Percentiles rank a stretch among this genome's conserved stretches.
Evolutionary conservation across 2,797 vertebrate species (phyloP).

Genomic region (Hylomyscus alleni): DNA sequence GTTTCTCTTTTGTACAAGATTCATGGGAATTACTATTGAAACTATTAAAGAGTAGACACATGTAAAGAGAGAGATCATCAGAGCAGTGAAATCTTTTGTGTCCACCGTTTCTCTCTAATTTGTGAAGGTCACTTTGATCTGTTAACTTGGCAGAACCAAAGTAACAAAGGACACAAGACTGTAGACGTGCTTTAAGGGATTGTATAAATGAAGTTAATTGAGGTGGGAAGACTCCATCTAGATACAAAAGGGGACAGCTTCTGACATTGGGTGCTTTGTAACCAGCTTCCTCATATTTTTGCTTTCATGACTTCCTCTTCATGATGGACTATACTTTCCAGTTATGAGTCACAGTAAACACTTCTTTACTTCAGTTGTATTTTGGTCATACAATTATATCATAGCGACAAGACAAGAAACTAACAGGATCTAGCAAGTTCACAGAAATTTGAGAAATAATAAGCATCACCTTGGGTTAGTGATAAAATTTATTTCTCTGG

Average conservation of each 20-base stretch:
- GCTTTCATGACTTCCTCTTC: background rate
- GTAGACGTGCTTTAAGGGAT: background rate
- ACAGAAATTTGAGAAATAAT: conserved; percentile 35
- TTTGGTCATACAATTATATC: background rate
- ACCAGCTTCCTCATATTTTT: background rate
- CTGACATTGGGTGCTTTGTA: background rate
- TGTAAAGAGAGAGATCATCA: background rate
- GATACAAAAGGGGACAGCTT: background rate
- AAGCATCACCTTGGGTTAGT: background rate
- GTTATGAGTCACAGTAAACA: background rate
- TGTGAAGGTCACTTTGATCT: background rate
- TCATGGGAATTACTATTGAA: background rate
- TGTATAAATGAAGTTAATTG: background rate
- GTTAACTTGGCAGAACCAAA: background rate
- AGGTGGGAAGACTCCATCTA: background rate
- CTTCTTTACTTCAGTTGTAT: background rate
- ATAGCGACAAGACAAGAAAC: background rate
- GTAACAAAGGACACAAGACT: background rate
- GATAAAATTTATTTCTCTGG: background rate
- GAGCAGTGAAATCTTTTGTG: background rate
- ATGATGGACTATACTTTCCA: background rate
- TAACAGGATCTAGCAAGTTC: background rate
- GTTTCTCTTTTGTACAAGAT: background rate
- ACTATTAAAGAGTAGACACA: background rate
- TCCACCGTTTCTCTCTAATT: background rate